Evolutionary conservation across 2,888 invertebrate genomes (phyloP).

Genomic region (Folsomia manolachei): DNA sequence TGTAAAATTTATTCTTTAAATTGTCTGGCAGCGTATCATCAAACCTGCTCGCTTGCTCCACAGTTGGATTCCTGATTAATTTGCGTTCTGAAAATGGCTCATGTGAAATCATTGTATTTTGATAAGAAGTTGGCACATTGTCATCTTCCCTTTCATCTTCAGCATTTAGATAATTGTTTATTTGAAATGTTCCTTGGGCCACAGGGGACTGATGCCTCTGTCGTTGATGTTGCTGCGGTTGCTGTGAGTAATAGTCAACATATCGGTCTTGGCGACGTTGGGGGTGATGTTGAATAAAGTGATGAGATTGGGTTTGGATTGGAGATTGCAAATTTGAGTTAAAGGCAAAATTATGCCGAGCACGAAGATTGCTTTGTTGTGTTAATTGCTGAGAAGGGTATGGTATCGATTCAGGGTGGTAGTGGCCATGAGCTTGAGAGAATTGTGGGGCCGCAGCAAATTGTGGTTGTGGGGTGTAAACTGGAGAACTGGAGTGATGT

Average conservation of each 20-base stretch:
- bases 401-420: neutral
- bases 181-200: constrained; percentile 35
- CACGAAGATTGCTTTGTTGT: no score
- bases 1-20: constrained; percentile 46
- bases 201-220: neutral
- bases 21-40: constrained; percentile 42
- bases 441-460: constrained; percentile 5
- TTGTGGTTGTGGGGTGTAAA: constrained; percentile 8
- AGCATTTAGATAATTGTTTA: constrained; percentile 31
- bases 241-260: neutral
- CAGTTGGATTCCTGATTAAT: constrained; percentile 29
- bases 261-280: constrained; percentile 1
- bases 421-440: constrained; percentile 16
- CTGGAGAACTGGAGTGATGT: neutral
- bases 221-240: constrained; percentile 18
- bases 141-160: constrained; percentile 5
- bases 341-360: no score
- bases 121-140: constrained; percentile 13
- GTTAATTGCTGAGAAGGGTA: neutral
- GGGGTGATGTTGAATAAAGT: neutral
- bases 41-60: constrained; percentile 36
- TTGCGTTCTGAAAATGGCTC: constrained; percentile 26
- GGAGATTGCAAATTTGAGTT: neutral
- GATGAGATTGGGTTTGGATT: constrained; percentile 4
- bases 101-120: constrained; percentile 25